Evolutionary conservation across 2,113 vertebrate species (phyloP).

Genomic region (Xiphias gladius): DNA sequence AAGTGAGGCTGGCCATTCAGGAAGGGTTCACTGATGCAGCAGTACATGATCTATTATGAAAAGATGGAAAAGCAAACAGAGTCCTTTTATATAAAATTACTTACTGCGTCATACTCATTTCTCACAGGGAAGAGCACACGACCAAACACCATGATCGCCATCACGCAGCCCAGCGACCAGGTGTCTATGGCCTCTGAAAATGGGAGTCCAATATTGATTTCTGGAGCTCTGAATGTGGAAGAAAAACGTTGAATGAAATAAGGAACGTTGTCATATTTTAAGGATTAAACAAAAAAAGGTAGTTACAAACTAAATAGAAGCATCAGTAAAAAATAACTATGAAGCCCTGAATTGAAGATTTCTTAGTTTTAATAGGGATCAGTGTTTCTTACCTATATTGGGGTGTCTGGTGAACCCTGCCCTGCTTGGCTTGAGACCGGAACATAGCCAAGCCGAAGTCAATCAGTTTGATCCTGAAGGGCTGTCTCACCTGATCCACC

Average conservation of each 20-base stretch:
- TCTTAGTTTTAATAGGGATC: too few species aligned
- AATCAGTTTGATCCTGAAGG: neutral
- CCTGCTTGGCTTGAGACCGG: neutral
- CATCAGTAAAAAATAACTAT: too few species aligned
- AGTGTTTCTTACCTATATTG: neutral
- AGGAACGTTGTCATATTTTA: too few species aligned
- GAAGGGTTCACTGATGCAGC: neutral
- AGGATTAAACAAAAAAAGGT: too few species aligned
- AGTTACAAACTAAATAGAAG: too few species aligned
- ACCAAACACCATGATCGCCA: neutral
- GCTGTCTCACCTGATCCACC: neutral
- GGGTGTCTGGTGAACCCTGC: neutral
- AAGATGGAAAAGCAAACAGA: too few species aligned
- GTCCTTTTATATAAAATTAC: neutral
- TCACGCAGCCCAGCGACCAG: neutral
- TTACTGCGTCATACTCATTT: neutral
- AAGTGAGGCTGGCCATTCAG: neutral
- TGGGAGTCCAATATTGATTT: neutral
- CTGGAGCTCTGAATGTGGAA: conserved; percentile 2
- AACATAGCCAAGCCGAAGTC: conserved; percentile 10
- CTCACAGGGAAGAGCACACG: neutral
- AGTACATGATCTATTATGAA: too few species aligned
- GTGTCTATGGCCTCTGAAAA: neutral
- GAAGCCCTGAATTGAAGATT: too few species aligned
- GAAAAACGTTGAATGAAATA: neutral